phyloP scores from a whole-genome alignment of 2,888 invertebrate genomes.

The Teleiodes luculella region DNA sequence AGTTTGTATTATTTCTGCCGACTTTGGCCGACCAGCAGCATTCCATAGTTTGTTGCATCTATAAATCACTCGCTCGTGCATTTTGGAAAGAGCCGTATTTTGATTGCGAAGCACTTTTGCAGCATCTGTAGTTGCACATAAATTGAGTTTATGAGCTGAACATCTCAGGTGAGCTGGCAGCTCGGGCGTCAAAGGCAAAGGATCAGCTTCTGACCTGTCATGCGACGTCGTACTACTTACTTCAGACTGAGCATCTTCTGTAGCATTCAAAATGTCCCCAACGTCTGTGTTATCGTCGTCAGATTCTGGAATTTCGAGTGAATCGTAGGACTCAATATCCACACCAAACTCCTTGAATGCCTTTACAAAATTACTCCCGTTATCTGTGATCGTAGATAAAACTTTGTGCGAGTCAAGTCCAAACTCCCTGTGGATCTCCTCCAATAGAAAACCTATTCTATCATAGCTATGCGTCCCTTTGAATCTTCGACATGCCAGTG shows the following conservation, averaged over 20 bases:
- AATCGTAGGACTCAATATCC: neutral
- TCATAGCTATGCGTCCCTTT: neutral
- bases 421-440: neutral
- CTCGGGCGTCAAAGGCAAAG: conserved; percentile 8
- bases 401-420: conserved; percentile 3
- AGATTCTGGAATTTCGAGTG: conserved; percentile 3
- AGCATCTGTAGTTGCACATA: conserved; percentile 25
- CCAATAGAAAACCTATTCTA: neutral
- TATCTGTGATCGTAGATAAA: conserved; percentile 17
- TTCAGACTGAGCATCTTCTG: conserved; percentile 2
- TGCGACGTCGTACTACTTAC: conserved; percentile 6
- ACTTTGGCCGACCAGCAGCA: conserved; percentile 17
- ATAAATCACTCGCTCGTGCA: conserved; percentile 22
- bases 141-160: conserved; percentile 22
- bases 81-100: conserved; percentile 18
- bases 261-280: too few relatives aligned
- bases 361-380: conserved; percentile 17
- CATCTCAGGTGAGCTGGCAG: conserved; percentile 23
- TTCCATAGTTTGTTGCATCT: conserved; percentile 19
- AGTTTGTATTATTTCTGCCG: conserved; percentile 25
- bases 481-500: neutral
- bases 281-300: too few relatives aligned
- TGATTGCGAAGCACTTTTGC: conserved; percentile 21
- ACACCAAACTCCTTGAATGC: conserved; percentile 6
- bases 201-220: conserved; percentile 3